Base-by-base conservation (phyloP, 2,797 vertebrate genomes). In the Lagodon rhomboides region DNA sequence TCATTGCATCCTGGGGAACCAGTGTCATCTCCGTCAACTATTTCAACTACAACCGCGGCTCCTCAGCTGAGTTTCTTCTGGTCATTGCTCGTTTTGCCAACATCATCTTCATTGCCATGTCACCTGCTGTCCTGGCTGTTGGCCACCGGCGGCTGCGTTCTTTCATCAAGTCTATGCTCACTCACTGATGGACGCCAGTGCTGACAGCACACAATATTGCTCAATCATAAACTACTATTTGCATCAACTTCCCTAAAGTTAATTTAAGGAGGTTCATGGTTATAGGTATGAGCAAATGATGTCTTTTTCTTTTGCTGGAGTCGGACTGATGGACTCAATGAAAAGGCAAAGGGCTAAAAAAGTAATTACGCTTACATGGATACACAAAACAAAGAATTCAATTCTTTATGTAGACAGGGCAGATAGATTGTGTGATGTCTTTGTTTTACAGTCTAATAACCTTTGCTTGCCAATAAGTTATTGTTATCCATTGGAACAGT, bases 11-110 rank as follows among this genome's bases (percentile, higher is more conserved):
- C 9, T 96, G 96, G 95, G 95, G 95, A 74, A 94, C 94, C 73
- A 96, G 95, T 75, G 69, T 96, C 17, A 87, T 96, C 75, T 95
- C 96, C 4, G 90, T 95, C 63, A 96, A 95, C 90, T 96, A 95
- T 59, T 96, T 96, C 85, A 97, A 96, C 91, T 96, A 96, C 79
- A 95, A 93, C 78, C 87, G 78, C 0, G 93, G 94, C 27, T 70
- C 85, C 0, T 92, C 94, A 0, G 62, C 91, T 0, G 75, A 91
- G 3, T 95, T 89, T 68, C 87, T 97, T 41, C 85, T 96, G 67
- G 80, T 94, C 51, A 78, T 96, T 20, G 93, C 96, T 23, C 95
- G 95, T 51, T 96, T 96, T 79, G 90, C 92, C 68, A 94, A 95
- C 89, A 94, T 93, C 5, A 85, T 90, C 65, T 96, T 96, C 76